These are phyloP conservation scores for Ganaspis sp. DNA, from an alignment of 1,140 invertebrate genomes.

Conservation along the genomic window DNA sequence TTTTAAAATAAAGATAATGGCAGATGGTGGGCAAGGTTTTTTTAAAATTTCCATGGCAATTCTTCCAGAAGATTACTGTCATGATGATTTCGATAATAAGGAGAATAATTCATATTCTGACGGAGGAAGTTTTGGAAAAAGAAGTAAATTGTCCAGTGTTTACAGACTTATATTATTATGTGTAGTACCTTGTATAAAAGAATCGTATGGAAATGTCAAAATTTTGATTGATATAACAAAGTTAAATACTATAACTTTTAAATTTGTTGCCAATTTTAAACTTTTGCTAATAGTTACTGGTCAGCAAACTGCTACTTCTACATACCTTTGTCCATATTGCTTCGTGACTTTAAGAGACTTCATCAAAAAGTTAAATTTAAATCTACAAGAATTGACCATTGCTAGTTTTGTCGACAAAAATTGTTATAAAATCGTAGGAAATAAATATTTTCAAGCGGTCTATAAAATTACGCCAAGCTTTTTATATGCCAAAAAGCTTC, in stretches of 20 bases:
- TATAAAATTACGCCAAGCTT: too few species aligned
- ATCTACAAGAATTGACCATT: too few species aligned
- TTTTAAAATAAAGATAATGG: conserved; percentile 23
- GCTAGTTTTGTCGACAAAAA: too few species aligned
- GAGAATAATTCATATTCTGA: neutral
- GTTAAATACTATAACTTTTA: neutral
- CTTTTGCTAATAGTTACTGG: neutral
- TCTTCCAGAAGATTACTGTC: neutral
- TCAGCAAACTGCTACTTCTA: neutral
- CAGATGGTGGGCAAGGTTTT: conserved; percentile 28
- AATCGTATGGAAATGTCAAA: neutral
- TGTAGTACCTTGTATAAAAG: neutral
- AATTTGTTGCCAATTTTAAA: too few species aligned
- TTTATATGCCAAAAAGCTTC: too few species aligned
- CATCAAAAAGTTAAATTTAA: too few species aligned
- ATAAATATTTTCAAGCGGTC: too few species aligned
- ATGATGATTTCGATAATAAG: neutral
- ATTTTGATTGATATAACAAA: neutral
- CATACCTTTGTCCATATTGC: neutral
- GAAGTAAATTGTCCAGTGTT: neutral
- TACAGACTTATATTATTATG: neutral
- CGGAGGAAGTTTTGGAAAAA: neutral
- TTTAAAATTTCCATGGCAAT: conserved; percentile 28
- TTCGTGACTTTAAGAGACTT: neutral
- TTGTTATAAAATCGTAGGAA: too few species aligned